phyloP scores from a whole-genome alignment of 2,113 vertebrate genomes.

The Pituophis catenifer region DNA sequence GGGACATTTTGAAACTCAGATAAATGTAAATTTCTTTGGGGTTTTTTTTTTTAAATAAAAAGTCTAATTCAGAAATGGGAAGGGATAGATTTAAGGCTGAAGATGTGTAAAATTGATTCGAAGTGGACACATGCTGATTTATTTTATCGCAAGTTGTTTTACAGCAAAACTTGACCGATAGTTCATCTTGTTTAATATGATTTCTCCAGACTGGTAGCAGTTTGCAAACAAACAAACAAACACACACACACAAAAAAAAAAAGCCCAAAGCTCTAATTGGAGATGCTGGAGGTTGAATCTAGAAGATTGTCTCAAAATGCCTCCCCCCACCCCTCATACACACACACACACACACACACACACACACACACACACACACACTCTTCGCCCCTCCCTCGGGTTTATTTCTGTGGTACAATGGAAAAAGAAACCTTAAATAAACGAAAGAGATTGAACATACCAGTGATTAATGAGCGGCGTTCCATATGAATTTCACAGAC shows the following conservation, averaged over 20 bases:
- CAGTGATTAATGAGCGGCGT: background rate
- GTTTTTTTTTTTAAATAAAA: background rate
- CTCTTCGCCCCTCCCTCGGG: background rate
- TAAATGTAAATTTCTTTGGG: background rate
- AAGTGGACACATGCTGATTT: background rate
- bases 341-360: too few relatives aligned
- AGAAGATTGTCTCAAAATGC: background rate
- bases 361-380: too few relatives aligned
- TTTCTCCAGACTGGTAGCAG: background rate
- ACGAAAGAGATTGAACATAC: background rate
- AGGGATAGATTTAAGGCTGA: background rate
- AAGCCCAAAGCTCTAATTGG: background rate
- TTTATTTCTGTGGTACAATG: background rate
- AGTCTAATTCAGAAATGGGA: background rate
- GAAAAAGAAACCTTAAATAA: background rate
- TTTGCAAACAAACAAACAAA: background rate
- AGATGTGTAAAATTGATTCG: background rate
- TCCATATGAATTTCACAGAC: background rate
- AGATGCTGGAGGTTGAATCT: background rate
- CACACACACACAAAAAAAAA: background rate
- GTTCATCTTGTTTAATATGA: background rate
- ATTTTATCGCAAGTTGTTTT: background rate
- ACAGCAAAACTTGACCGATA: background rate
- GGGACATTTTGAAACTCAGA: background rate
- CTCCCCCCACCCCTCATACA: background rate